Conservation (phyloP, 2,113 vertebrate species). For the Himantopus leucocephalus region DNA sequence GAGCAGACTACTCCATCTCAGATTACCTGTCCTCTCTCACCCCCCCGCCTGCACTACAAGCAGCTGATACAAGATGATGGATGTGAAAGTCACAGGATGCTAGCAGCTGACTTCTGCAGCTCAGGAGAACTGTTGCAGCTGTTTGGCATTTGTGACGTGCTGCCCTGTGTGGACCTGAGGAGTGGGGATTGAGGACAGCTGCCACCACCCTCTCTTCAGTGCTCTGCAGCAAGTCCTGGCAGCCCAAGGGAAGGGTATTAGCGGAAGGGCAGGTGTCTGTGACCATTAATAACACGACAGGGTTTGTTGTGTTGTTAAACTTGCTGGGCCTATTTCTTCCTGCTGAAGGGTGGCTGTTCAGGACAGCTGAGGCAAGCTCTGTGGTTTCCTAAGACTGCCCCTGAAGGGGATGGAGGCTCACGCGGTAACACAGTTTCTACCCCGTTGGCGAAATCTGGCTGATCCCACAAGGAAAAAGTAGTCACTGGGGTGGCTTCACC, state of each 20-base stretch:
- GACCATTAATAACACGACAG: neutral
- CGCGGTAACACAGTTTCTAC: neutral
- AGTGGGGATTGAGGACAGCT: neutral
- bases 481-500: neutral
- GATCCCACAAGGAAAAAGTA: neutral
- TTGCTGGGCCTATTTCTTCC: neutral
- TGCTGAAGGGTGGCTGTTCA: neutral
- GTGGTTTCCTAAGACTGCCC: neutral
- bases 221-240: neutral
- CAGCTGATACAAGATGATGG: neutral
- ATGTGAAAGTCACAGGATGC: neutral
- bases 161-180: neutral
- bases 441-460: rapidly evolving
- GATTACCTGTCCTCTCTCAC: neutral
- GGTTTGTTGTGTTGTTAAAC: neutral
- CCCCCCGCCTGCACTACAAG: neutral
- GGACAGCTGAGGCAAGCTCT: neutral
- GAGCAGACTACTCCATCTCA: neutral
- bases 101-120: neutral
- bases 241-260: neutral
- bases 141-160: neutral
- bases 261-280: neutral
- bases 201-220: neutral
- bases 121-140: neutral
- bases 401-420: no score